Evolutionary conservation across 1,140 invertebrate genomes (phyloP), one percentile per base, ranked within the genome.

Genomic region (Pogonus chalceus): DNA sequence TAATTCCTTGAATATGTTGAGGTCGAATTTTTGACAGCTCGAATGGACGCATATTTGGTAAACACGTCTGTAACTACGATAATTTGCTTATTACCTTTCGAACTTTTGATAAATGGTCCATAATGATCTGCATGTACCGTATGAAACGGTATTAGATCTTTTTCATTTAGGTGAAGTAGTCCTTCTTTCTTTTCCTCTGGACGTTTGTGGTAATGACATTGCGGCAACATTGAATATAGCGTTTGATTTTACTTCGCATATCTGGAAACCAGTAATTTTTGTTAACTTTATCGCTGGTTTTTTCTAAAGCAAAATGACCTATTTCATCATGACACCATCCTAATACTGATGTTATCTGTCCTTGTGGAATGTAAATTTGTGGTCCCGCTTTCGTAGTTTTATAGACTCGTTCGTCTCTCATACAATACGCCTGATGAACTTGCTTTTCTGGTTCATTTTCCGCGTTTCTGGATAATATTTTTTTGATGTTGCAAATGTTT

Each of bases 221-320:
- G 50, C 10, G 16, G 47, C 53, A 53, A n/a, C 51, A 37, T 52
- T 51, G n/a, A 20, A 58, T 58, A 49, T 52, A 67, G 48, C 62
- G 62, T 50, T 66, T 62, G 2, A 63, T 56, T 47, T 65, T 65
- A 14, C 53, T 49, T 2, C 56, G 54, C 64, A 69, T 64, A 1
- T 54, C 60, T 0, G 61, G 60, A 23, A 70, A 70, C 68, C 64
- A 72, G 35, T 62, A 66, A 1, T 53, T 37, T 37, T 62, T 51
- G 9, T 49, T 53, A 7, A 69, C 52, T 2, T 60, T 58, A 22
- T 60, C 12, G 7, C 67, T 31, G 0, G 61, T 68, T 54, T 65
- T 68, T 7, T 67, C 64, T n/a, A 63, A 56, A 0, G 59, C 62
- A 43, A 60, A 69, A 46, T 69, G 66, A 1, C 66, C 65, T 3